These are phyloP conservation scores for Drosophila planitibia DNA, from an alignment of 2,888 invertebrate genomes.

Conservation along the genomic window DNA sequence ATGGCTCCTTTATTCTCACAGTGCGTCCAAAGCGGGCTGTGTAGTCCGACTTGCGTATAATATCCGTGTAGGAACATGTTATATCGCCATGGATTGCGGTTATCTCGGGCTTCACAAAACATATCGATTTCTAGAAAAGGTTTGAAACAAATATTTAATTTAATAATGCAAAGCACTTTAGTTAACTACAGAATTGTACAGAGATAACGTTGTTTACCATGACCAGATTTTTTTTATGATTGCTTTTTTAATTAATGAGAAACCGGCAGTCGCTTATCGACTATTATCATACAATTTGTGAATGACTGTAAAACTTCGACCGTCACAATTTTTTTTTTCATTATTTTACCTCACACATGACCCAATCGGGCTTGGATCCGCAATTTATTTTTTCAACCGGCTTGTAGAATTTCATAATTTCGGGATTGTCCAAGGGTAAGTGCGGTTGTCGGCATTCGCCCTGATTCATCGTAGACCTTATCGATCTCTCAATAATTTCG, in stretches of 20 bases:
- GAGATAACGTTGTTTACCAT: background rate
- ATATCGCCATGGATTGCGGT: conserved; percentile 83
- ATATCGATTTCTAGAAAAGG: conserved; percentile 81
- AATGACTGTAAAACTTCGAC: background rate
- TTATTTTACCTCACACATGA: conserved; percentile 88
- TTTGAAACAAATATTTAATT: background rate
- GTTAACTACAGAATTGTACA: background rate
- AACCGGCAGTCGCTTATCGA: background rate
- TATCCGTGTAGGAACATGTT: conserved; percentile 88
- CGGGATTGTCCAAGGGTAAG: conserved; percentile 89
- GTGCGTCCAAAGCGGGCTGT: conserved; percentile 87
- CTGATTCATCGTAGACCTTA: conserved; percentile 85
- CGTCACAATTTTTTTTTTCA: too few relatives aligned
- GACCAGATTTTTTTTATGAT: background rate
- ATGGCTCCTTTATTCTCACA: conserved; percentile 86
- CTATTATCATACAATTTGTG: background rate
- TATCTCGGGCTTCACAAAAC: conserved; percentile 83
- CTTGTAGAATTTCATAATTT: conserved; percentile 90
- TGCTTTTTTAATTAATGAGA: background rate
- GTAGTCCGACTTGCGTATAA: conserved; percentile 89
- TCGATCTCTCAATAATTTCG: conserved; percentile 86
- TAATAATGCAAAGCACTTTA: background rate
- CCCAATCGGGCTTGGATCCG: conserved; percentile 88
- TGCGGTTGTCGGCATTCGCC: conserved; percentile 89
- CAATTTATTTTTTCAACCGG: conserved; percentile 89